A percentile compares a stretch with the other conserved stretches of the same genome.
phyloP scores from a whole-genome alignment of 2,113 vertebrate genomes.

The Uropsilus gracilis region DNA sequence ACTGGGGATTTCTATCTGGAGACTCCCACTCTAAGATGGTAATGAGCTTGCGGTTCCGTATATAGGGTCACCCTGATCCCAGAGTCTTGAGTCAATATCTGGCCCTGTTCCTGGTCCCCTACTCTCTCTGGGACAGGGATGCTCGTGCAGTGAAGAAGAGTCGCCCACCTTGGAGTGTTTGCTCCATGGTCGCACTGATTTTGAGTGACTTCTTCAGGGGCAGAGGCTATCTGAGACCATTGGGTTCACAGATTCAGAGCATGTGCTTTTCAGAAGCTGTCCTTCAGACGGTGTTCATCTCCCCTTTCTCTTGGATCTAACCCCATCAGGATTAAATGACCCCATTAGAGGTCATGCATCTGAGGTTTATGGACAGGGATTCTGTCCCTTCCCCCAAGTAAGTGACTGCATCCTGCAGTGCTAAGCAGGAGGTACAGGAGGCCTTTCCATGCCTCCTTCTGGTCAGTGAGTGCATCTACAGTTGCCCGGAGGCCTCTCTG shows the following conservation, averaged over 20 bases:
- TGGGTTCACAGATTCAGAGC: not conserved
- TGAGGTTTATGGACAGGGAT: not conserved
- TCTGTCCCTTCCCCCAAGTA: not conserved
- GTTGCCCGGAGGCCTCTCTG: not conserved
- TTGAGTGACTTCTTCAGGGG: not conserved
- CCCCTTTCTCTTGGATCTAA: not conserved
- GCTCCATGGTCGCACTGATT: not conserved
- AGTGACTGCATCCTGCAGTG: not conserved
- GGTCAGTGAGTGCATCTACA: not conserved
- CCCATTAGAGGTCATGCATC: not conserved
- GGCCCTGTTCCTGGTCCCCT: not conserved
- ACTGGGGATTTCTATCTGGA: not conserved
- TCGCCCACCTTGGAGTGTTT: not conserved
- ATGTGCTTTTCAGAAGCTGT: not conserved
- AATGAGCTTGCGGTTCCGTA: not conserved
- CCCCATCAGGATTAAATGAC: no score
- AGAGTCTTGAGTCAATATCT: not conserved
- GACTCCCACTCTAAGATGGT: not conserved
- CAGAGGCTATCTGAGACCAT: not conserved
- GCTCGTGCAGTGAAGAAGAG: not conserved
- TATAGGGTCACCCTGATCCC: not conserved
- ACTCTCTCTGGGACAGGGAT: not conserved
- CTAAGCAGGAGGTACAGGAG: not conserved
- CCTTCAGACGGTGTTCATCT: not conserved
- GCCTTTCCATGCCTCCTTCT: not conserved